Evolutionary conservation across 1,140 invertebrate genomes (phyloP).

Genomic region (Macrosteles quadrilineatus): DNA sequence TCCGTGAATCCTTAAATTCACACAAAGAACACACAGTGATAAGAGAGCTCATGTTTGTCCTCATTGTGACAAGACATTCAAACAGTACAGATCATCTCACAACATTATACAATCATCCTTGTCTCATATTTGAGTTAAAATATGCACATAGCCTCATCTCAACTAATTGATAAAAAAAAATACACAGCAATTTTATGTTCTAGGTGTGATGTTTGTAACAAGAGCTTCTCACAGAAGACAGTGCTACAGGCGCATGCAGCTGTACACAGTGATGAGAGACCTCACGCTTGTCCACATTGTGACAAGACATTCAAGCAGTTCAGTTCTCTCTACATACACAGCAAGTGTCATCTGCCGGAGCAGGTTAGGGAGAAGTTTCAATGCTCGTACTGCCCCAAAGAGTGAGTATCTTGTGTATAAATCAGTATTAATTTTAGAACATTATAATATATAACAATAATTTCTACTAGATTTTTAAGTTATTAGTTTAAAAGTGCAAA

Average conservation of each 20-base stretch:
- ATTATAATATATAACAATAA: too few relatives aligned
- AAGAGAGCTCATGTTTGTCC: conserved; percentile 39
- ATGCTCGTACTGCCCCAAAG: conserved; percentile 52
- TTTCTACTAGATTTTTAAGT: too few relatives aligned
- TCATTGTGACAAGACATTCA: conserved; percentile 52
- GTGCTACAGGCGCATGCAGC: conserved; percentile 41
- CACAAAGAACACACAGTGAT: conserved; percentile 40
- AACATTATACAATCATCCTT: too few relatives aligned
- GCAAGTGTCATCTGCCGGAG: conserved; percentile 42
- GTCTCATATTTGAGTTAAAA: too few relatives aligned
- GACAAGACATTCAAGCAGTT: conserved; percentile 49
- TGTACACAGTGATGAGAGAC: conserved; percentile 38
- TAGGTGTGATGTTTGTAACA: conserved; percentile 44
- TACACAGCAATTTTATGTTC: too few relatives aligned
- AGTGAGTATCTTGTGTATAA: too few relatives aligned
- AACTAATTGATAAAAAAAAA: too few relatives aligned
- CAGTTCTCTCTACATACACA: conserved; percentile 43
- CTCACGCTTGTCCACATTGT: conserved; percentile 47
- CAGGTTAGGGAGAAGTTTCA: conserved; percentile 45
- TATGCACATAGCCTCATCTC: too few relatives aligned
- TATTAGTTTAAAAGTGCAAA: too few relatives aligned
- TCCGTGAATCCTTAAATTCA: too few relatives aligned
- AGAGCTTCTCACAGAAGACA: conserved; percentile 45
- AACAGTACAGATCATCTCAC: conserved; percentile 42
- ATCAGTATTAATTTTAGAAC: too few relatives aligned